Base-by-base conservation (phyloP, 2,888 invertebrate genomes). In the Yponomeuta plumbellus region DNA sequence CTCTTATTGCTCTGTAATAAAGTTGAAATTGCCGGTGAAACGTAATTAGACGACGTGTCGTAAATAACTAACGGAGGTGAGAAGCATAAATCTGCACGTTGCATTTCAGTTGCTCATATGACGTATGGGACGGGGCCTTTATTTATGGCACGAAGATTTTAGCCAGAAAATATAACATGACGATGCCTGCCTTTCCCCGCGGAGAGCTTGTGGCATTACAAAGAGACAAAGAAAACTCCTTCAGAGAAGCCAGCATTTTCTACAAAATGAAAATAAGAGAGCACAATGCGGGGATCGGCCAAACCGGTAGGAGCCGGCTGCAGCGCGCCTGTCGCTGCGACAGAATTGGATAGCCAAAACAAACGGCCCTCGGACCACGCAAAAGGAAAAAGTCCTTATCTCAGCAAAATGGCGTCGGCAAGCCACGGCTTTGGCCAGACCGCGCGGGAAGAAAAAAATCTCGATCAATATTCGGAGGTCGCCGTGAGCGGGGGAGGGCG, bases 401-500 rank as follows among this genome's bases (percentile, higher is more conserved):
- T 80, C 70, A 68, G 72, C 81, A 84, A 83, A 81, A 85, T 84
- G 85, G 86, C 84, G 83, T 80, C 79, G 73, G 69, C 71, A 69
- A 72, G 75, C 73, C 73, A 76, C 73, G 77, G 76, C 80, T 84
- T 83, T 80, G 77, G 75, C 68, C 74, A 59, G 58, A 59, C 39
- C 58, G 65, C 65, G 65, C 20, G n/a, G 56, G 13, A 56, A 56
- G 74, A 79, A 84, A 85, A 85, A 86, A 84, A 81, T 81, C 79
- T 75, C 80, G 86, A 87, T 88, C 89, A 86, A 89, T 88, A 88
- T 86, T 84, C 80, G 78, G 80, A 79, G 79, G 80, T 74, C 44
- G 66, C 66, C 64, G 64, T 40, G 26, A 65, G 44, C 39, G 52
- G 59, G 64, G 20, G 63, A 39, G 67, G 67, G 68, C 21, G 17